These are phyloP conservation scores for Lacerta bilineata DNA, from an alignment of 2,797 vertebrate genomes.

Conservation along the genomic window DNA sequence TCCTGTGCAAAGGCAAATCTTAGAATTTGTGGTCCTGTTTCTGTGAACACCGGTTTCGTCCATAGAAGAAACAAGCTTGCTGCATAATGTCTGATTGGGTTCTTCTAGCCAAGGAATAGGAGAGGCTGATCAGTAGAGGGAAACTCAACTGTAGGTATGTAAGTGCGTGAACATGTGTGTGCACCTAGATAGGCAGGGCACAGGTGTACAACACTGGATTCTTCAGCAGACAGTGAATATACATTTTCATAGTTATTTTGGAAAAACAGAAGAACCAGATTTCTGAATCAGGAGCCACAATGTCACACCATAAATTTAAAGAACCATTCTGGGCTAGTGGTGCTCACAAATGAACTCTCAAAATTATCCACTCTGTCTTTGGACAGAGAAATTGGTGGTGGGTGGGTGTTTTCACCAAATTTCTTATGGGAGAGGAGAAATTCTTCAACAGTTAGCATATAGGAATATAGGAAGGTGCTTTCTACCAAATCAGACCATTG, in stretches of 20 bases:
- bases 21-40: background rate
- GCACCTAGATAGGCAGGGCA: background rate
- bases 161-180: background rate
- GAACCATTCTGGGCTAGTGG: background rate
- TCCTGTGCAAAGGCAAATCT: background rate
- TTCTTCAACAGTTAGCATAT: background rate
- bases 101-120: background rate
- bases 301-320: background rate
- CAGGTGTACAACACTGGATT: background rate
- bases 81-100: background rate
- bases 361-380: background rate
- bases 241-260: background rate
- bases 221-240: background rate
- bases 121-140: background rate
- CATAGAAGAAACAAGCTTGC: constrained; percentile 1
- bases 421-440: background rate
- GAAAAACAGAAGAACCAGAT: background rate
- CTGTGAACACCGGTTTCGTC: background rate
- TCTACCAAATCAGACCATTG: no score
- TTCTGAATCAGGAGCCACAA: background rate
- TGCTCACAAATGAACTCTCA: background rate
- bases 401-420: background rate
- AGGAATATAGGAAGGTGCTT: no score
- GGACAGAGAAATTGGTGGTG: background rate
- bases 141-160: background rate